phyloP scores from a whole-genome alignment of 2,797 vertebrate species.

The Toxotes lorentzi region DNA sequence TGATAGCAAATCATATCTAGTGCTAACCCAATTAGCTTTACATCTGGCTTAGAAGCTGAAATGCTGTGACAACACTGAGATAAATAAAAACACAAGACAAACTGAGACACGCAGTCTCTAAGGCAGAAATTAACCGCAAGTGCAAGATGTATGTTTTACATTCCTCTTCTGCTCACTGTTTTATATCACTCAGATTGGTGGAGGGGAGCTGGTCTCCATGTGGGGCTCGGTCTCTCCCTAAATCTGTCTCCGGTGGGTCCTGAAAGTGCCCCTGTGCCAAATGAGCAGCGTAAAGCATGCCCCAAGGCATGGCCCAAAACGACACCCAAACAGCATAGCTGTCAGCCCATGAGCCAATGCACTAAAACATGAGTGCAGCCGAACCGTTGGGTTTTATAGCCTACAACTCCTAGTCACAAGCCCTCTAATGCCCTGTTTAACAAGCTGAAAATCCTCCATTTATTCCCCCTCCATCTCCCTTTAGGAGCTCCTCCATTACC shows the following conservation, averaged over 20 bases:
- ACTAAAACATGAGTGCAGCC: conserved; percentile 82
- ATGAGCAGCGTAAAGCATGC: conserved; percentile 77
- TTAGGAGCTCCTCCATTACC: conserved; percentile 71
- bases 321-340: conserved; percentile 79
- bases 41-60: conserved; percentile 55
- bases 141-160: conserved; percentile 49
- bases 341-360: conserved; percentile 78
- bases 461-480: conserved; percentile 75
- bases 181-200: conserved; percentile 62
- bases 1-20: conserved; percentile 60
- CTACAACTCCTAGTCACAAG: conserved; percentile 82
- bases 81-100: conserved; percentile 46
- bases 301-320: conserved; percentile 70
- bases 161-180: conserved; percentile 51
- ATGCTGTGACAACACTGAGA: conserved; percentile 40
- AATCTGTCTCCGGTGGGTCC: conserved; percentile 74
- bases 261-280: conserved; percentile 76
- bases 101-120: conserved; percentile 51
- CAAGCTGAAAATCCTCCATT: conserved; percentile 85
- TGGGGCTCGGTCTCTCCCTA: conserved; percentile 57
- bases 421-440: conserved; percentile 85
- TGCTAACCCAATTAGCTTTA: conserved; percentile 66
- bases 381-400: conserved; percentile 80
- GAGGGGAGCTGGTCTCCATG: conserved; percentile 40
- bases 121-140: conserved; percentile 29